Evolutionary conservation across 2,888 invertebrate species (phyloP).

Genomic region (Yponomeuta cagnagella): DNA sequence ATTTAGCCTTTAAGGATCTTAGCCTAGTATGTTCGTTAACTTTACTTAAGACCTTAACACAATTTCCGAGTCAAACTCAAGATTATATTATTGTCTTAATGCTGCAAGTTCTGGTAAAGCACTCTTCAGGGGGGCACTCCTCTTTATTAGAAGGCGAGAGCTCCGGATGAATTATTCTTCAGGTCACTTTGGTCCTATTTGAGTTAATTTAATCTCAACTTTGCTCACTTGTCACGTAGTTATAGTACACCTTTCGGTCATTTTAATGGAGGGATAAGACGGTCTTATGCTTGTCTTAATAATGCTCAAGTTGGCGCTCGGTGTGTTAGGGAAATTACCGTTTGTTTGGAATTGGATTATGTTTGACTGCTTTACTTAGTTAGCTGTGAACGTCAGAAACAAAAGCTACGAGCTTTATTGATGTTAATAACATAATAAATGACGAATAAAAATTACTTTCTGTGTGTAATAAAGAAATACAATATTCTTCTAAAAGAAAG

Average conservation of each 20-base stretch:
- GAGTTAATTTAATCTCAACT: slow-evolving; percentile 69
- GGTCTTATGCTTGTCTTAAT: slow-evolving; percentile 10
- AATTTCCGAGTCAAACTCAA: slow-evolving; percentile 37
- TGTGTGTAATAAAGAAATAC: too few relatives aligned
- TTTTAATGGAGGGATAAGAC: slow-evolving; percentile 12
- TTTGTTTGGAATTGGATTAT: too few relatives aligned
- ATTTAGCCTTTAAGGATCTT: too few relatives aligned
- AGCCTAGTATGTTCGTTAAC: background rate
- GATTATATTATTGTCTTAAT: slow-evolving; percentile 66
- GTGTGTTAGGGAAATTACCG: background rate
- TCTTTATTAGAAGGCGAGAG: slow-evolving; percentile 65
- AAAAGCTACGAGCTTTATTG: too few relatives aligned
- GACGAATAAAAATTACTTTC: too few relatives aligned
- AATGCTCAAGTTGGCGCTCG: background rate
- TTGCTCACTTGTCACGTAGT: slow-evolving; percentile 26
- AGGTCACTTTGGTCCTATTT: slow-evolving; percentile 70
- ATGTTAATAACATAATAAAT: too few relatives aligned
- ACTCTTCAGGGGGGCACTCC: slow-evolving; percentile 61
- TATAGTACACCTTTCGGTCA: slow-evolving; percentile 15
- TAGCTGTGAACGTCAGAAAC: too few relatives aligned
- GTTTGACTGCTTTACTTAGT: too few relatives aligned
- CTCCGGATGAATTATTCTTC: slow-evolving; percentile 67
- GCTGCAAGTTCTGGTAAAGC: slow-evolving; percentile 63
- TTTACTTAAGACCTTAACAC: slow-evolving; percentile 23
- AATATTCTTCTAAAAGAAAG: too few relatives aligned